Percentiles rank a stretch among this genome's conserved stretches.
These are phyloP conservation scores for Hippoglossus hippoglossus DNA, from an alignment of 2,797 vertebrate genomes.

Conservation along the genomic window DNA sequence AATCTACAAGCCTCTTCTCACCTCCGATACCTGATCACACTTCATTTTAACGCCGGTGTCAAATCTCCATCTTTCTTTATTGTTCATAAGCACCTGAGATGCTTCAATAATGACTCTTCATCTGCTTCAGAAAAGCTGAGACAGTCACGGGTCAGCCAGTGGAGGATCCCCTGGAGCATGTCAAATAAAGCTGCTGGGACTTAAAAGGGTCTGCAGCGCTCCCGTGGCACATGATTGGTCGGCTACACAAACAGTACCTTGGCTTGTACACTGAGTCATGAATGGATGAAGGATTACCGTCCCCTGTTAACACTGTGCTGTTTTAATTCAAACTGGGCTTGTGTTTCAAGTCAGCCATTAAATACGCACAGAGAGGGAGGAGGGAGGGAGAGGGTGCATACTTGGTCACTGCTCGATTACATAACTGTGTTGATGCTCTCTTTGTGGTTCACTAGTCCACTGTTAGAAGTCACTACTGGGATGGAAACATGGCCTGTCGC, in stretches of 20 bases:
- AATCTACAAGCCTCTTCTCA: too few relatives aligned
- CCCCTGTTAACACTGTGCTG: not conserved
- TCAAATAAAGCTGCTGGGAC: conserved; percentile 1
- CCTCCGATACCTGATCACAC: too few relatives aligned
- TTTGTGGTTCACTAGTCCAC: conserved; percentile 58
- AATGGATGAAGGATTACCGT: not conserved
- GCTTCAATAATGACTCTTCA: not conserved
- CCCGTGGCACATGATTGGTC: not conserved
- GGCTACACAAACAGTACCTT: not conserved
- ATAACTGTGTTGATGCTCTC: conserved; percentile 55
- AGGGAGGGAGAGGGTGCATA: not conserved
- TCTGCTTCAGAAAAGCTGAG: not conserved
- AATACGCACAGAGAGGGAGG: not conserved
- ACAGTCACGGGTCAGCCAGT: conserved; percentile 18
- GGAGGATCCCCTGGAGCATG: conserved; percentile 11
- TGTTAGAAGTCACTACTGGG: conserved; percentile 46
- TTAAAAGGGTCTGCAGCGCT: conserved; percentile 2
- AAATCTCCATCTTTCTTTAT: conserved; percentile 22
- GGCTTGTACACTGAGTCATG: not conserved
- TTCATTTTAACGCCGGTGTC: too few relatives aligned
- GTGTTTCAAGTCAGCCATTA: conserved; percentile 13
- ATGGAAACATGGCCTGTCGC: conserved; percentile 45
- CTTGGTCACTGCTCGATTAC: conserved; percentile 45
- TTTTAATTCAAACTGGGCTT: not conserved
- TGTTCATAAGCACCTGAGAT: conserved; percentile 10